Evolutionary conservation across 30 jellyfish, hydroid and myxozoan species (phyloP), one percentile per base, ranked within the genome.

Genomic region (Aurelia aurita complex sp. Pacific): DNA sequence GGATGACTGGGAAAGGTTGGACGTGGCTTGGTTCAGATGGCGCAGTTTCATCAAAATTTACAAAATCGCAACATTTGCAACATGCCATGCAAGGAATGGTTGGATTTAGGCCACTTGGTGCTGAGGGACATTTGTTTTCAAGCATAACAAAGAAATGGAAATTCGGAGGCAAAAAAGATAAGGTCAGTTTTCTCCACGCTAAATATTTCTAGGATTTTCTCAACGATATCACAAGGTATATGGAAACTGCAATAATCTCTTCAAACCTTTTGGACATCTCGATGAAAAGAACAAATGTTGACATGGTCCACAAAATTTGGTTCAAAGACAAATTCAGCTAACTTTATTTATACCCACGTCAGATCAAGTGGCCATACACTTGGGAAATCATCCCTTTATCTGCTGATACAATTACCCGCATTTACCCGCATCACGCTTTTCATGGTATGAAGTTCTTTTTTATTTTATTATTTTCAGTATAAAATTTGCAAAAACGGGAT

Each of bases 1-100:
- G 98, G 8, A 94, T 94, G 98, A 88, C 91, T 54, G 98, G 97
- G 10, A 94, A 88, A 80, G 98, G 98, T n/a, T 94, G 98, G 98
- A 94, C 98, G 46, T 94, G 98, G 98, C 82, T 94, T 43, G 97
- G 97, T 11, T 78, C 98, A 1, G 97, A 84, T 61, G 98, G 97
- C n/a, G 98, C 98, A 1, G 89, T 89, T 14, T 73, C 98, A 6
- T 77, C 93, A 34, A 84, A 92, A 10, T 89, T 94, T 61, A 80
- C 92, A n/a, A 60, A 69, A 6, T 79, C 97, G 35, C 97, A 88
- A 63, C 95, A 94, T 79, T 35, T 94, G 18, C 98, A 85, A 62
- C 91, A 81, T 53, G 96, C 97, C 9, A 89, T 94, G 98, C 98
- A 94, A 73, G 98, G 98, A 35, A 94, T 94, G 98, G 92, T 94